phyloP scores from a whole-genome alignment of 2,888 invertebrate species.

The Bellardia pandia region DNA sequence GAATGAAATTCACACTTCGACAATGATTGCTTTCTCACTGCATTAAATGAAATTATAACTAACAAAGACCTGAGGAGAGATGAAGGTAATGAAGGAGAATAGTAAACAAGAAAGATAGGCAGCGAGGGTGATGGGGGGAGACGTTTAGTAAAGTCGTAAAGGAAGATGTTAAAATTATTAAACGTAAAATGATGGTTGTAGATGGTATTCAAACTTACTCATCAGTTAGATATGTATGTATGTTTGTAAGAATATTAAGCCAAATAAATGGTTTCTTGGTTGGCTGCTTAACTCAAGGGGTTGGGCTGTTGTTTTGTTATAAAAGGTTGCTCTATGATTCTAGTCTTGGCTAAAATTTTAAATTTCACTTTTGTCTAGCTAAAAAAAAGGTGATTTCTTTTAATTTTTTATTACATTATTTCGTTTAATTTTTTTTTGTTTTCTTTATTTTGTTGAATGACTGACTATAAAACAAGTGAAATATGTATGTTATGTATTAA shows the following conservation, averaged over 20 bases:
- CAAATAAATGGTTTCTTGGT: conserved; percentile 25
- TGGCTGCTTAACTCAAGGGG: conserved; percentile 14
- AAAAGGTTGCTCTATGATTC: conserved; percentile 17
- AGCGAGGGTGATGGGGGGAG: background rate
- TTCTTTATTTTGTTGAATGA: conserved; percentile 47
- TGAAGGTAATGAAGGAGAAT: conserved; percentile 38
- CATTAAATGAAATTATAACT: conserved; percentile 71
- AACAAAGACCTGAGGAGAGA: conserved; percentile 46
- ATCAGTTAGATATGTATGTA: background rate
- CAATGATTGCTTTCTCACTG: conserved; percentile 73
- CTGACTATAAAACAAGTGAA: conserved; percentile 64
- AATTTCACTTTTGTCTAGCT: conserved; percentile 12
- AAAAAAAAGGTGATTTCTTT: conserved; percentile 48
- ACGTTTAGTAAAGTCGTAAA: conserved; percentile 11
- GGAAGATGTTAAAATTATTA: conserved; percentile 58
- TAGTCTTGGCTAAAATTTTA: background rate
- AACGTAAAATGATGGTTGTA: conserved; percentile 48
- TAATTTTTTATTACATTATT: conserved; percentile 1
- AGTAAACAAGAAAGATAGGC: background rate
- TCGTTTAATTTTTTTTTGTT: background rate
- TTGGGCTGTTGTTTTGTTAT: conserved; percentile 26
- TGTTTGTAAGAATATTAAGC: conserved; percentile 7
- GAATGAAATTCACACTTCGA: conserved; percentile 74
- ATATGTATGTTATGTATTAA: conserved; percentile 18
- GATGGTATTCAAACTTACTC: background rate